Evolutionary conservation across 2,113 vertebrate genomes (phyloP).

Genomic region (Bos javanicus): DNA sequence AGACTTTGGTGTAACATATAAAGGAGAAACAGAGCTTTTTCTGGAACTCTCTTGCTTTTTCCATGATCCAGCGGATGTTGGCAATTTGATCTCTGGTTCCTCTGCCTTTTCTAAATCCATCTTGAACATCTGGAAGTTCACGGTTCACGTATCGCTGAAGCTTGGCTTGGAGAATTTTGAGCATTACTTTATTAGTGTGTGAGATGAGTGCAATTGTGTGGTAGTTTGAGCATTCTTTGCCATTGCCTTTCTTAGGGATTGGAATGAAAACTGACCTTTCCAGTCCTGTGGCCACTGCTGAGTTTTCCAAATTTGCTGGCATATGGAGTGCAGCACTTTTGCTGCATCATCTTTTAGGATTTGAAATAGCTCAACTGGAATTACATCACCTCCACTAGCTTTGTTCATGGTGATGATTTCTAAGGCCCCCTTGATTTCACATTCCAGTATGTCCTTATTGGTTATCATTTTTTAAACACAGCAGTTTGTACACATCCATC

Average conservation of each 20-base stretch:
- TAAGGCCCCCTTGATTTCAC: neutral
- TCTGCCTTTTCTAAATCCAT: neutral
- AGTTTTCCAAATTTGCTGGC: neutral
- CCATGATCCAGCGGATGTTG: accelerated
- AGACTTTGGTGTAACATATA: neutral
- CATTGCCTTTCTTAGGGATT: neutral
- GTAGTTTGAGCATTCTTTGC: neutral
- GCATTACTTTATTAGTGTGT: neutral
- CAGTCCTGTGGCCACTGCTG: neutral
- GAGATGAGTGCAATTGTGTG: neutral
- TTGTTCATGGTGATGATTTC: neutral
- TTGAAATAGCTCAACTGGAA: neutral
- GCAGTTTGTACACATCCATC: neutral
- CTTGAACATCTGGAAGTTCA: neutral
- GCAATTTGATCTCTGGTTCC: neutral
- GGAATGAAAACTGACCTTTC: neutral
- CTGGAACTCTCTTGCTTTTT: neutral
- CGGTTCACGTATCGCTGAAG: neutral
- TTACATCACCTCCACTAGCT: neutral
- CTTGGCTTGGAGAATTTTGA: neutral
- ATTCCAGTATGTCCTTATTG: neutral
- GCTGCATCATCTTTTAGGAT: neutral
- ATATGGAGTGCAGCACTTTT: neutral
- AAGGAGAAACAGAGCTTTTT: neutral
- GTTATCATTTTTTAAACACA: neutral